phyloP scores from a whole-genome alignment of 2,888 invertebrate genomes.

The Cephus pulcher region DNA sequence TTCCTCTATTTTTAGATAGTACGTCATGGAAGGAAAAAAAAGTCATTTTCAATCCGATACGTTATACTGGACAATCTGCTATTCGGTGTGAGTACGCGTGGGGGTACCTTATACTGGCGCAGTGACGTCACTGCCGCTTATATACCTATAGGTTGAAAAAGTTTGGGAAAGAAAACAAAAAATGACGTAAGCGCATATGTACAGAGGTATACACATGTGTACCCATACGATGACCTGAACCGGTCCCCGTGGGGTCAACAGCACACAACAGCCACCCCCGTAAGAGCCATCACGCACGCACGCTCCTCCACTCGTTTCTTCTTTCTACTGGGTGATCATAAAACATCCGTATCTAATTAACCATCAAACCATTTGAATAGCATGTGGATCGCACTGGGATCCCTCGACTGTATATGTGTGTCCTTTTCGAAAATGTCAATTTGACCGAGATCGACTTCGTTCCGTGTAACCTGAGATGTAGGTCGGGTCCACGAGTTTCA shows the following conservation, averaged over 20 bases:
- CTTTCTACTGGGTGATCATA: constrained; percentile 41
- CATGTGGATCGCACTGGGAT: not conserved
- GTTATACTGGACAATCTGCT: not conserved
- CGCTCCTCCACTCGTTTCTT: constrained; percentile 13
- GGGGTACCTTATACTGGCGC: not conserved
- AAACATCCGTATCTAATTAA: not conserved
- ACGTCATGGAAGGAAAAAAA: not conserved
- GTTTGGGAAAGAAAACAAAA: constrained; percentile 33
- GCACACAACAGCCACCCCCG: constrained; percentile 42
- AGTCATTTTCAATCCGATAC: not conserved
- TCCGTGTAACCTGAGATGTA: not conserved
- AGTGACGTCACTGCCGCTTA: constrained; percentile 28
- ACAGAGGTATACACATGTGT: not conserved
- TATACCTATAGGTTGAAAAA: not conserved
- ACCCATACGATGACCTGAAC: constrained; percentile 44
- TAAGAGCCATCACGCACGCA: constrained; percentile 32
- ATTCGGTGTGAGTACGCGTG: not conserved
- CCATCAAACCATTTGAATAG: not conserved
- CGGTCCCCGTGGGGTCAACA: constrained; percentile 55
- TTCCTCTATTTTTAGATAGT: not conserved
- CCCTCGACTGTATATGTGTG: not conserved
- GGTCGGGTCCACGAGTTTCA: not conserved
- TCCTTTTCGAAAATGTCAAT: not conserved
- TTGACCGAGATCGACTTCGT: not conserved
- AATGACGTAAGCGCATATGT: not conserved